Conservation (phyloP, 1,140 invertebrate species). For the Brachionus manjavacas region DNA sequence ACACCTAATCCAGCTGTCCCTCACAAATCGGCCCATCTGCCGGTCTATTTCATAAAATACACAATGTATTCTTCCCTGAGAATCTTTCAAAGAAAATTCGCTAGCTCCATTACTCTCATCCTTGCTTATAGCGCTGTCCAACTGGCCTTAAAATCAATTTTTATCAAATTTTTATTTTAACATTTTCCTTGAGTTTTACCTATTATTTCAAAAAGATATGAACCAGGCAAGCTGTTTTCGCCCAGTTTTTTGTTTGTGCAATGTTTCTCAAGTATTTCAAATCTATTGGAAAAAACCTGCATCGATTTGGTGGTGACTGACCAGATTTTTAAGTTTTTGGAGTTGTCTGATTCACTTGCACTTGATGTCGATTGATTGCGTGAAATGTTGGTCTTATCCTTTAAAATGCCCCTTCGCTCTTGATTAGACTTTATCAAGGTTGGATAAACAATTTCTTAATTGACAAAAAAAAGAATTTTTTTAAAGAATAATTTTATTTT, state of each 20-base stretch:
- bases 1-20: constrained; percentile 23
- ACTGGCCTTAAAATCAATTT: background rate
- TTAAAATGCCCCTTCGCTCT: background rate
- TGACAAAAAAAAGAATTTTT: background rate
- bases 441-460: background rate
- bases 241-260: background rate
- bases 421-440: background rate
- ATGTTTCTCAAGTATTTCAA: background rate
- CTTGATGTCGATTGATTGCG: background rate
- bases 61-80: constrained; percentile 12
- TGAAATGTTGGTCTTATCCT: background rate
- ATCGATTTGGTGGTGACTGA: background rate
- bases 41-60: constrained; percentile 33
- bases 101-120: background rate
- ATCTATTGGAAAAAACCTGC: background rate
- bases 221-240: background rate
- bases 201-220: constrained; percentile 20
- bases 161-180: too few species aligned
- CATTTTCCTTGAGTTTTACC: background rate
- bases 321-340: background rate
- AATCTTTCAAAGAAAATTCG: constrained; percentile 27
- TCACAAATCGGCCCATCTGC: background rate
- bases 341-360: background rate
- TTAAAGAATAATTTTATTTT: background rate
- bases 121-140: background rate